Evolutionary conservation across 2,797 vertebrate species (phyloP), one percentile per base, ranked within the genome.

Genomic region (Basileuterus tristriatus): DNA sequence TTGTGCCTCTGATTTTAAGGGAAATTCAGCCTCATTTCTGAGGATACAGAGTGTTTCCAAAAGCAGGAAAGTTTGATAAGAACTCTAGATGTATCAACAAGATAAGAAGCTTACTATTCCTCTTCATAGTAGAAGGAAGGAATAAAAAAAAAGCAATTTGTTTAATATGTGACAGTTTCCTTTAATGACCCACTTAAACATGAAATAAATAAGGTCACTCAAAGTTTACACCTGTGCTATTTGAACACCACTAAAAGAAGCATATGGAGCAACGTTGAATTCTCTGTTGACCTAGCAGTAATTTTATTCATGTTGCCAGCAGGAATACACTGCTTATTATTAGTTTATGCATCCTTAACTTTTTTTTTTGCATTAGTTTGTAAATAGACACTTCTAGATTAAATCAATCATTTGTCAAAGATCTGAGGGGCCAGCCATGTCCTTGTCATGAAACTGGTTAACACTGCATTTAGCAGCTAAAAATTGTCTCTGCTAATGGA

Each of bases 331-430:
- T 88, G 49, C 26, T 91, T 71, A 91, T 89, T 96, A 94, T 91
- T 90, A 89, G 60, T 90, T 93, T 89, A 87, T 27, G 87, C n/a
- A 85, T 63, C 50, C 78, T 87, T 88, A 90, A 30, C 43, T 74
- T 91, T 94, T 91, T 94, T 83, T 93, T 58, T 58, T 26, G 22
- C 65, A 71, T 85, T 92, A 43, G n/a, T 64, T 92, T 91, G 64
- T 91, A 93, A 92, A 93, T 83, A 93, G 71, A 75, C 17, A 93
- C 72, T 83, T 95, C 58, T 91, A 79, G 63, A 72, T 74, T 90
- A 78, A 91, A 95, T 89, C 92, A 94, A 75, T 95, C 64, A 93
- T 84, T 89, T 95, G 79, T 95, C 89, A 93, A 91, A 77, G n/a
- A 92, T 89, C 62, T 85, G 82, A 94, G 26, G 17, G 91, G 46